Conservation (phyloP, 1,140 invertebrate genomes). For the Drosophila neocordata region DNA sequence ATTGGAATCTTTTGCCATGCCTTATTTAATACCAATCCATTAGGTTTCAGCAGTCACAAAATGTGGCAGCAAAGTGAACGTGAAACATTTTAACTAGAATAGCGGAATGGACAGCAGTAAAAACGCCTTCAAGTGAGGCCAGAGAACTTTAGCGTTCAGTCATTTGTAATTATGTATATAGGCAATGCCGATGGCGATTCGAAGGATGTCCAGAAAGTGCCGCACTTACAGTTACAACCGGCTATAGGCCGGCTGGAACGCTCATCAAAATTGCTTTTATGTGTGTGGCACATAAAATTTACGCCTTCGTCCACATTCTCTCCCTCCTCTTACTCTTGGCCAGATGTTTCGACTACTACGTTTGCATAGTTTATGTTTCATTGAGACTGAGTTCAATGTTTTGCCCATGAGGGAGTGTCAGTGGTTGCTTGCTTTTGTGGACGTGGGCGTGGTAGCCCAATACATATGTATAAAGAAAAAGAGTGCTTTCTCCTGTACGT, state of each 20-base stretch:
- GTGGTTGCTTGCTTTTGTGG: constrained; percentile 15
- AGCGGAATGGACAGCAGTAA: constrained; percentile 36
- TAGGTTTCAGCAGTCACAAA: constrained; percentile 60
- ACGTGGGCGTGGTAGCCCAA: constrained; percentile 27
- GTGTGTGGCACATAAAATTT: constrained; percentile 75
- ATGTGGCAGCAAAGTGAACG: constrained; percentile 26
- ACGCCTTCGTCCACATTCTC: constrained; percentile 38
- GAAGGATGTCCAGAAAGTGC: constrained; percentile 59
- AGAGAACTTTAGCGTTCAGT: constrained; percentile 29
- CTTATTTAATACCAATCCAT: constrained; percentile 76
- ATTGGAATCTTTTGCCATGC: constrained; percentile 42
- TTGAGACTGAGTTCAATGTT: constrained; percentile 3
- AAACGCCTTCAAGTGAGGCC: constrained; percentile 30
- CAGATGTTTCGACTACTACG: constrained; percentile 77
- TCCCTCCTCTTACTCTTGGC: constrained; percentile 17
- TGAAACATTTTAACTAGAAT: constrained; percentile 54
- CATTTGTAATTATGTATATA: constrained; percentile 78
- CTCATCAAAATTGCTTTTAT: constrained; percentile 81
- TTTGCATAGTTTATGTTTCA: constrained; percentile 72
- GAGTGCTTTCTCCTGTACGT: constrained; percentile 51
- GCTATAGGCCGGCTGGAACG: constrained; percentile 38
- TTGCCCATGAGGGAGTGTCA: too few species aligned
- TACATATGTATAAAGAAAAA: too few species aligned
- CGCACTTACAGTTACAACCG: constrained; percentile 64
- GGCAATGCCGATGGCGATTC: constrained; percentile 30